Base-by-base conservation (phyloP, 2,113 vertebrate genomes). In the Zosterops hypoxanthus region DNA sequence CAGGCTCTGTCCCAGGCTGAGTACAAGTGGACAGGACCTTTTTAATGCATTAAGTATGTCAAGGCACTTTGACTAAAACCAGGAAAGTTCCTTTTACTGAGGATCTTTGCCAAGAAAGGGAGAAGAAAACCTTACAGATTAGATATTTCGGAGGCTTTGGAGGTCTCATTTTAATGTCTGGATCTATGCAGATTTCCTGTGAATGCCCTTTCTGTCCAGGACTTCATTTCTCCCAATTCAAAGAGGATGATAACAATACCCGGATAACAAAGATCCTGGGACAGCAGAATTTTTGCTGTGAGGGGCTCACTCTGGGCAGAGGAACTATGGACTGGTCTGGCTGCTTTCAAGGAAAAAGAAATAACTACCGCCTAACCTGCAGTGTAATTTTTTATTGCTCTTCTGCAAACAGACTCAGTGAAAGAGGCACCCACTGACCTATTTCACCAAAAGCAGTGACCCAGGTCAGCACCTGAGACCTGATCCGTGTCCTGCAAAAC, bases 121-220 rank as follows among this genome's bases (percentile, higher is more conserved):
- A 22, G 18, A 7, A 26, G 28, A 12, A 29, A 24, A 20, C 52
- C 12, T 85, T 9, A 7, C 5, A 29, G 23, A 4, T 0, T 14
- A n/a, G 25, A 3, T 55, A 13, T 18, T n/a, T 86, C 31, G 26
- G 46, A n/a, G 23, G 17, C 14, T 79, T 55, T 91, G 14, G 17
- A 82, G 25, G 12, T 44, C 31, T 60, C 3, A 24, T 66, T 68
- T 63, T 23, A 31, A 31, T 36, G 9, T 42, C 33, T 88, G 26
- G 6, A 4, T 31, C 29, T 24, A 8, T 46, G 23, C n/a, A 24
- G 49, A 18, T 55, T 63, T 94, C 34, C 26, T 69, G 0, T 18
- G 41, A 20, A 36, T 23, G 14, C 33, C 53, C 28, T 34, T 52
- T 53, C 52, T 88, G 34, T n/a, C 13, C 68, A 59, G 36, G 21